Conservation (phyloP, 2,797 vertebrate genomes). For the Hafferia zeledoni region DNA sequence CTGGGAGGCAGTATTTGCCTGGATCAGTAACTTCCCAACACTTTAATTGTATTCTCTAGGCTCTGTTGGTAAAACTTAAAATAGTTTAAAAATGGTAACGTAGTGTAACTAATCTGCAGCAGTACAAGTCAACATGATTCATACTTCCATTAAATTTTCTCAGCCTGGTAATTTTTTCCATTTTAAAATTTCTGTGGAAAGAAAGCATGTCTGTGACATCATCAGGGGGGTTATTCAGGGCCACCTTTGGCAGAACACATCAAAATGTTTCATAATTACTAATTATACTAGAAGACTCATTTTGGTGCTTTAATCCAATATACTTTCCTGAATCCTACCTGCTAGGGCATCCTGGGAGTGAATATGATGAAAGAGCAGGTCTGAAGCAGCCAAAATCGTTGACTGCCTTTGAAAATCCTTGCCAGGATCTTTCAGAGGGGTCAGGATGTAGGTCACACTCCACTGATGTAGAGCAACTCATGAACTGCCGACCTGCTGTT, state of each 20-base stretch:
- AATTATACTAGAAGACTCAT: neutral
- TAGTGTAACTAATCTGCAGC: constrained; percentile 17
- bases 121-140: constrained; percentile 27
- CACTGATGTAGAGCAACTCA: rapidly evolving
- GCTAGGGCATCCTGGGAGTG: neutral
- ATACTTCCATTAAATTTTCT: constrained; percentile 1
- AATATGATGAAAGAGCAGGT: neutral
- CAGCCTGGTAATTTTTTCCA: neutral
- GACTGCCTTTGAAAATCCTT: neutral
- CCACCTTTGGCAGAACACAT: neutral
- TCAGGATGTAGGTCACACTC: neutral
- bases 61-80: neutral
- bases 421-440: neutral
- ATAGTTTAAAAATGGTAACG: neutral
- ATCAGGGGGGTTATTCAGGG: neutral
- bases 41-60: neutral
- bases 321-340: neutral
- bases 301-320: neutral
- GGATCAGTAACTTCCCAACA: neutral
- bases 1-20: neutral
- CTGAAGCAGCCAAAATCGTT: neutral
- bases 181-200: neutral
- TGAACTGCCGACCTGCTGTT: neutral
- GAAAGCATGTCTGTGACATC: neutral
- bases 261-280: neutral